Conservation (phyloP, 2,797 vertebrate species). For the Sebastes itinus region DNA sequence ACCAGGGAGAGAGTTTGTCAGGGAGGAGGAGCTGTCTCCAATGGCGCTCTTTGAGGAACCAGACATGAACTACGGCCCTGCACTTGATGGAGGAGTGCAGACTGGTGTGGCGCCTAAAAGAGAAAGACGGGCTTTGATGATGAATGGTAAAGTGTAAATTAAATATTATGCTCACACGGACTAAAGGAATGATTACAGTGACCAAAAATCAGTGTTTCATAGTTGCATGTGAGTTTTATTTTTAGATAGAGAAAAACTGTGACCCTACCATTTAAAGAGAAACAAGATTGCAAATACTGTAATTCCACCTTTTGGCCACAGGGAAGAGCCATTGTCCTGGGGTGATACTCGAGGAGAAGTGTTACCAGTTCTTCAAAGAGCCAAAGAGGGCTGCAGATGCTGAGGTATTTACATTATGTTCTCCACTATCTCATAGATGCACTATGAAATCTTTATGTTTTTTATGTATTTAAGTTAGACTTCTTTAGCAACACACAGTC, state of each 20-base stretch:
- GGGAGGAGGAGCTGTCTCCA: background rate
- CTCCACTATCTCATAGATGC: background rate
- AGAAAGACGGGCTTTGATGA: background rate
- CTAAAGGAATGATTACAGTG: background rate
- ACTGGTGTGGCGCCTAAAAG: background rate
- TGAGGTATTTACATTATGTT: constrained; percentile 42
- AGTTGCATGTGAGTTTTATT: background rate
- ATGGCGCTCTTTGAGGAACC: constrained; percentile 7
- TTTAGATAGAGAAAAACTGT: background rate
- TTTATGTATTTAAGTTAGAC: background rate
- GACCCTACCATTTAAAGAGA: background rate
- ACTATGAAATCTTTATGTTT: background rate
- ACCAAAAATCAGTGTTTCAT: background rate
- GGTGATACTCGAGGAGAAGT: constrained; percentile 35
- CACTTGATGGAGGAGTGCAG: background rate
- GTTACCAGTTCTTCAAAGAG: constrained; percentile 59
- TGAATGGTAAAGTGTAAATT: background rate
- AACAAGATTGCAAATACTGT: constrained; percentile 10
- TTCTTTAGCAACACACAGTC: background rate
- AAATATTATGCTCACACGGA: background rate
- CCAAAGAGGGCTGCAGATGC: constrained; percentile 43
- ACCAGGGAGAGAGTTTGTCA: background rate
- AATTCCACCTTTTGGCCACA: constrained; percentile 49
- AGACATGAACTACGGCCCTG: background rate
- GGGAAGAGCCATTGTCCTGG: constrained; percentile 35